Percentiles rank a stretch among this genome's conserved stretches.
Evolutionary conservation across 2,113 vertebrate species (phyloP).

Genomic region (Leucosticte australis): DNA sequence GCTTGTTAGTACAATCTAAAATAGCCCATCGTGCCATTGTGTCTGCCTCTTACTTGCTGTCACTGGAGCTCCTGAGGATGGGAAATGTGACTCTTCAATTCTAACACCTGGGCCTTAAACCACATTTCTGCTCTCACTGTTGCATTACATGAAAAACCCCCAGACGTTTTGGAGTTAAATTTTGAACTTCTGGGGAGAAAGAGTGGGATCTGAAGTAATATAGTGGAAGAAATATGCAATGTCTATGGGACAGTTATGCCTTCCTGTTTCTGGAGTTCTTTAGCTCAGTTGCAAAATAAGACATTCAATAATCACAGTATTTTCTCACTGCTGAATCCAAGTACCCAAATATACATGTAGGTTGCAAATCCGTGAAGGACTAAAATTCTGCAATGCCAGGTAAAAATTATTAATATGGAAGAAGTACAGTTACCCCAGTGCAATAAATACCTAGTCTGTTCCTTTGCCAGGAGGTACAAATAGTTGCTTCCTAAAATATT

Average conservation of each 20-base stretch:
- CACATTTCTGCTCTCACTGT: not conserved
- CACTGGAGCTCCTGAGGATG: not conserved
- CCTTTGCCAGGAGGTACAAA: not conserved
- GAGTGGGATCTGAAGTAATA: not conserved
- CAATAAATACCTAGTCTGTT: not conserved
- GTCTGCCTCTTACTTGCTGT: not conserved
- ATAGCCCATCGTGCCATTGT: rapidly evolving
- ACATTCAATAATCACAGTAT: not conserved
- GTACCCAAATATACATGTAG: not conserved
- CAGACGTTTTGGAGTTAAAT: not conserved
- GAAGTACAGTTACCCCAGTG: not conserved
- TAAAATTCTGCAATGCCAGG: not conserved
- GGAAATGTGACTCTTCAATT: not conserved
- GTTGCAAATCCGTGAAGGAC: not conserved
- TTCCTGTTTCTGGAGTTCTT: not conserved
- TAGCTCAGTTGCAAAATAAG: not conserved
- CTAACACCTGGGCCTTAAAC: not conserved
- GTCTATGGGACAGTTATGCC: rapidly evolving
- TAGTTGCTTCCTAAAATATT: constrained; percentile 9
- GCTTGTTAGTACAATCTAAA: not conserved
- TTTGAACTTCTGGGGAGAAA: not conserved
- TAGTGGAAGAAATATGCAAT: not conserved
- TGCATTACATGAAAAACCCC: not conserved
- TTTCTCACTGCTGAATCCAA: not conserved
- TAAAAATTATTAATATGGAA: not conserved